phyloP scores from a whole-genome alignment of 2,797 vertebrate genomes.

The Poecile montanus region DNA sequence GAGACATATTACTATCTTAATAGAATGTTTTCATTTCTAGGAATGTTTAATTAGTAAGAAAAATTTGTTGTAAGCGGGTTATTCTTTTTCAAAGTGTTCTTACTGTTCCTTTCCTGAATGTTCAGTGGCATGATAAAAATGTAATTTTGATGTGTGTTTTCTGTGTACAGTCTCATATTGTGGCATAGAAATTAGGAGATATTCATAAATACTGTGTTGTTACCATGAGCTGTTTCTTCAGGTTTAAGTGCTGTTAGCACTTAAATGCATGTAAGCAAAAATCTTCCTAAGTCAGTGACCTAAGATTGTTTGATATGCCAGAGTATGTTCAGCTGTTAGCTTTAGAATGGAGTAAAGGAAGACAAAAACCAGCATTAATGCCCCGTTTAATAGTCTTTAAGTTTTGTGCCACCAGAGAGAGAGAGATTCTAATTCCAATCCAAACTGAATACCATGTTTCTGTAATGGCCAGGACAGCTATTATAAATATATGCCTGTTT shows the following conservation, averaged over 20 bases:
- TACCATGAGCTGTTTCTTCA: background rate
- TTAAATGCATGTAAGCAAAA: background rate
- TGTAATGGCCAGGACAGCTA: background rate
- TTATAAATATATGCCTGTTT: background rate
- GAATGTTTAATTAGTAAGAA: background rate
- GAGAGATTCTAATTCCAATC: background rate
- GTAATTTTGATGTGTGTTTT: background rate
- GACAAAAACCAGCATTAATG: background rate
- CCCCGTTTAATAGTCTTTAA: background rate
- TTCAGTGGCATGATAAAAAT: background rate
- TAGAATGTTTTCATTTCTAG: background rate
- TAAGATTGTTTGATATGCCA: background rate
- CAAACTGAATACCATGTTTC: background rate
- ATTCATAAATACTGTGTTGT: accelerated
- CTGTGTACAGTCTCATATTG: background rate
- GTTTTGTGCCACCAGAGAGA: background rate
- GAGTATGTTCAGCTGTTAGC: background rate
- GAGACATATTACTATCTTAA: background rate
- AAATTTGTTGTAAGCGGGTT: background rate
- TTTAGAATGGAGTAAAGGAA: background rate
- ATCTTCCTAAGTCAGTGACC: background rate
- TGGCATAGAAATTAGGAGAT: background rate
- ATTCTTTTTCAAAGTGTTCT: background rate
- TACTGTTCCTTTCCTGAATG: background rate
- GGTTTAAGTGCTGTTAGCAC: background rate